phyloP scores from a whole-genome alignment of 2,888 invertebrate genomes.

The Lottia gigantea region DNA sequence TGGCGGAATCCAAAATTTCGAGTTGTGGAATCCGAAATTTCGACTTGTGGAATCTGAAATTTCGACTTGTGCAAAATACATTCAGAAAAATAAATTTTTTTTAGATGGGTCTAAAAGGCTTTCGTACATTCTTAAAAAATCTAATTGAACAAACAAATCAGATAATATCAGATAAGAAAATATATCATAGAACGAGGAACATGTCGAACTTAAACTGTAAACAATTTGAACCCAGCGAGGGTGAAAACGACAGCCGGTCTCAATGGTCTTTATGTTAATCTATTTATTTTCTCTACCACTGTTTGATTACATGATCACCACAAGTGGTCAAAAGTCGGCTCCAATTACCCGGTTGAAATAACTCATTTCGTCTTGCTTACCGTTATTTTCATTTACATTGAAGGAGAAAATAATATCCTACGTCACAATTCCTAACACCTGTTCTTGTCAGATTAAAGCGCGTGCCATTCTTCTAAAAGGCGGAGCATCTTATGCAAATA shows the following conservation, averaged over 20 bases:
- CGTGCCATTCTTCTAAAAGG: conserved; percentile 4
- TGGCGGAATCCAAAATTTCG: too few relatives aligned
- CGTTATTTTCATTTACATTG: not conserved
- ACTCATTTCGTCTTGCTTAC: not conserved
- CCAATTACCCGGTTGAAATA: not conserved
- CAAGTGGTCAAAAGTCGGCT: conserved; percentile 3
- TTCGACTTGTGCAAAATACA: too few relatives aligned
- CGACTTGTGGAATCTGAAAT: too few relatives aligned
- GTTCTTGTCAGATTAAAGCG: conserved; percentile 22
- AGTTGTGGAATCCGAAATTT: too few relatives aligned
- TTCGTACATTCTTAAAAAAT: too few relatives aligned
- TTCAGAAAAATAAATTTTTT: too few relatives aligned
- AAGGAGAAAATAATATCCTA: not conserved
- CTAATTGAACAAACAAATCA: too few relatives aligned
- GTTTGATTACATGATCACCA: conserved; percentile 4
- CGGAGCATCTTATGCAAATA: not conserved
- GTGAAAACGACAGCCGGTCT: conserved; percentile 7
- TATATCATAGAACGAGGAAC: too few relatives aligned
- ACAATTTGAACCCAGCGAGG: not conserved
- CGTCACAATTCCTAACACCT: conserved; percentile 19
- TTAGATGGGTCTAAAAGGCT: too few relatives aligned
- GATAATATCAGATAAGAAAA: too few relatives aligned
- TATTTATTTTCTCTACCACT: not conserved
- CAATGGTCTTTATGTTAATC: not conserved
- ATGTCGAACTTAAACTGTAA: too few relatives aligned